A percentile compares a stretch with the other conserved stretches of the same genome.
phyloP scores from a whole-genome alignment of 2,888 invertebrate genomes.

The Antitype chi region DNA sequence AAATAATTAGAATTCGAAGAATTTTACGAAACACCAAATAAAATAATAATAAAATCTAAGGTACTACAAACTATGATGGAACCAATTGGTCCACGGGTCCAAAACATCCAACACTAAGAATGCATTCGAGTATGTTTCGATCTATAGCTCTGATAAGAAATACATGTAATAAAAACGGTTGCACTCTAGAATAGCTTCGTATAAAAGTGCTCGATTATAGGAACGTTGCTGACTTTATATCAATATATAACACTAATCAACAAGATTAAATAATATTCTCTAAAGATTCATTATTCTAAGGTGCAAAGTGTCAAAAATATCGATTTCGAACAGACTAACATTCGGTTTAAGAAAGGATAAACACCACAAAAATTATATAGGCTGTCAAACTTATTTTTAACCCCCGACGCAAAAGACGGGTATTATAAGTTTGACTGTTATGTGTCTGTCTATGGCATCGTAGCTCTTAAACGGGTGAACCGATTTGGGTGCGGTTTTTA shows the following conservation, averaged over 20 bases:
- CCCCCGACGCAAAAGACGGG: too few relatives aligned
- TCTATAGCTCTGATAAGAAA: slow-evolving; percentile 53
- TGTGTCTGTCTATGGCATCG: too few relatives aligned
- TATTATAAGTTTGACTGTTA: too few relatives aligned
- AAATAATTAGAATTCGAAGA: slow-evolving; percentile 35
- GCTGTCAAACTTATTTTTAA: not conserved
- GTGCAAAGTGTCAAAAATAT: slow-evolving; percentile 2
- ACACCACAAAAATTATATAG: not conserved
- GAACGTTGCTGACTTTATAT: not conserved
- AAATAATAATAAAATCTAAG: slow-evolving; percentile 40
- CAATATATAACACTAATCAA: slow-evolving; percentile 12
- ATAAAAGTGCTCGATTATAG: not conserved
- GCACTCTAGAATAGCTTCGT: slow-evolving; percentile 15
- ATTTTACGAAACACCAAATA: slow-evolving; percentile 35
- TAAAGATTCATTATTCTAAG: slow-evolving; percentile 9
- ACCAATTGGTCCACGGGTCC: slow-evolving; percentile 67
- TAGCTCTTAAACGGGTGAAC: too few relatives aligned
- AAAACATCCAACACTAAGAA: slow-evolving; percentile 59
- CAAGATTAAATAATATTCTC: slow-evolving; percentile 9
- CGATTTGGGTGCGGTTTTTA: too few relatives aligned
- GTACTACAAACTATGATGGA: slow-evolving; percentile 59
- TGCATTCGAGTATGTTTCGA: slow-evolving; percentile 56
- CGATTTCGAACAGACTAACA: not conserved
- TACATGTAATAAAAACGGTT: not conserved
- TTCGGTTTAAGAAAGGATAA: not conserved